Evolutionary conservation across 1,140 invertebrate species (phyloP), one percentile per base, ranked within the genome.

Genomic region (Pseudomyrmex flavicornis): DNA sequence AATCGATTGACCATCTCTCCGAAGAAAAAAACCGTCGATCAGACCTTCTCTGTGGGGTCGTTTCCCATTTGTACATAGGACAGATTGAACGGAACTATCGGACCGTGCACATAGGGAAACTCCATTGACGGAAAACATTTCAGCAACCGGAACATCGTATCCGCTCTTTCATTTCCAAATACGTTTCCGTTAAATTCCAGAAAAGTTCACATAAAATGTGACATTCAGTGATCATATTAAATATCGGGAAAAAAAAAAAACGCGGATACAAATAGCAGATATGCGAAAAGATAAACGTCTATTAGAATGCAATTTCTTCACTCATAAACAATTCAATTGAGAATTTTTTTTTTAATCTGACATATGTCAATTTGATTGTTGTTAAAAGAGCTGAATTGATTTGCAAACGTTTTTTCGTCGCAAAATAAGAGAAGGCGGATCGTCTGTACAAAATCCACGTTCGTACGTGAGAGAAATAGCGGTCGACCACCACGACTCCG

Each of bases 11-110:
- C 35, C 35, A 35, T 35, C 5, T 35, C 35, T 35, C 35, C 0
- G 5, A 58, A 56, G 70, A 58, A 59, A 69, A 66, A 65, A 75
- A 87, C 84, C 82, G 68, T 84, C 44, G 1, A 68, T 83, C 69
- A 61, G 48, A 52, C 66, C 52, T 58, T 59, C 48, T 44, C 48
- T 44, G 26, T 48, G 9, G 56, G 15, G 44, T 87, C 63, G 82
- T 68, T 85, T 88, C 58, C 48, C 82, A 75, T 84, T 56, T 58
- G 56, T 59, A 54, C 44, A 82, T 61, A 74, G 46, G 35, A 48
- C 59, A 61, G 80, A 77, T 68, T 69, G 86, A 46, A 58, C 76
- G 59, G 70, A 75, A 58, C n/a, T 26, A 46, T 83, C n/a, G 65
- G 35, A 58, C 22, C 74, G 73, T 50, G 46, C 22, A 20, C 74